A percentile compares a stretch with the other conserved stretches of the same genome.
Conservation (phyloP, 2,113 vertebrate genomes). For the Vulpes lagopus region DNA sequence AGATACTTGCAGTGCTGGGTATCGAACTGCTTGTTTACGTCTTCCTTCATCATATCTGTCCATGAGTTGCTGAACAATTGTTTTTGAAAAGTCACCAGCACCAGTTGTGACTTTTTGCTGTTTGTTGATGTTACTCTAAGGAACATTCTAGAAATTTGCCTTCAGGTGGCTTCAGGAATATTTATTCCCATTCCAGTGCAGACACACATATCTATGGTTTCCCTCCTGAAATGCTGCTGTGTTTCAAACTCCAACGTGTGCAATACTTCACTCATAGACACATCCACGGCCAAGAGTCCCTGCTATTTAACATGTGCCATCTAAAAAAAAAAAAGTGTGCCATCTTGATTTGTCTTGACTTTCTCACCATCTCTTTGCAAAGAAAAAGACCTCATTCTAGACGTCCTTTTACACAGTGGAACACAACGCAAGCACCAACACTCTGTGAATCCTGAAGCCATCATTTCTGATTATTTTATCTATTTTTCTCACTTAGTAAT, state of each 20-base stretch:
- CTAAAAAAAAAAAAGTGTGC: no score
- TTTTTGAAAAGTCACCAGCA: neutral
- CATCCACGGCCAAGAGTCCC: rapidly evolving
- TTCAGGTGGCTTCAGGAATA: neutral
- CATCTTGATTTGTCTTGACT: neutral
- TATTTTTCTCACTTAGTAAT: no score
- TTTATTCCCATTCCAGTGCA: neutral
- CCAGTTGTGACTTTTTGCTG: neutral
- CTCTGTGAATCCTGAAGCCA: neutral
- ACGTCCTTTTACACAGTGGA: no score
- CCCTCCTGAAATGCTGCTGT: no score
- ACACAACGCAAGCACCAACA: rapidly evolving
- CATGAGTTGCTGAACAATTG: no score
- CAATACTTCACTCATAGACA: rapidly evolving
- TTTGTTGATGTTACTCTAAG: neutral
- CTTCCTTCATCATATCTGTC: neutral
- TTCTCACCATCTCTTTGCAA: neutral
- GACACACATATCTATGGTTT: rapidly evolving
- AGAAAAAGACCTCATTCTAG: neutral
- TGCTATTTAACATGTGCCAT: rapidly evolving
- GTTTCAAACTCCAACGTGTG: rapidly evolving
- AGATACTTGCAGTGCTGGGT: neutral
- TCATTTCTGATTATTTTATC: neutral
- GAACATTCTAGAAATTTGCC: neutral
- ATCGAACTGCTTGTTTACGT: neutral